Base-by-base conservation (phyloP, 2,888 invertebrate genomes). In the Conomelus anceps region DNA sequence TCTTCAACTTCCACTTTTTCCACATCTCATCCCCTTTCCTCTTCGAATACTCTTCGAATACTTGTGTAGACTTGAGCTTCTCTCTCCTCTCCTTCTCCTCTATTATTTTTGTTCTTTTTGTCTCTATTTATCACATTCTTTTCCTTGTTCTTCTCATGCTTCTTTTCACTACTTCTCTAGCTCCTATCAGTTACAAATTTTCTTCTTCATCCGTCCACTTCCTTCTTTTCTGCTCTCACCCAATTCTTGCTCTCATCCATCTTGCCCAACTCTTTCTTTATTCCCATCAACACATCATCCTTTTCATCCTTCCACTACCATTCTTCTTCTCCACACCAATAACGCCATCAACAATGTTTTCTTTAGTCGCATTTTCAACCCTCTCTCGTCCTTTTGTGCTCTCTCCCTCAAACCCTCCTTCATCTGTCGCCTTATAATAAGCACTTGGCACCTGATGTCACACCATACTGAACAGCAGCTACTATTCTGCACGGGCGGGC, bases 21-120 rank as follows among this genome's bases (percentile, higher is more conserved):
- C 85, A 22, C 29, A 84, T 88, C 34, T 86, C 89, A 89, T 88
- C 88, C 88, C 90, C 90, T 89, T 87, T 84, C 90, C 86, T 86
- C 89, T 41, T 88, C 89, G 6, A 17, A 7, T 29, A 3, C 24
- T 22, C 3, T n/a, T 23, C 89, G 6, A 22, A 13, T 34, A 87
- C 22, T 22, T 22, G 9, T 1, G n/a, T 13, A 22, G 22, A 22
- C 13, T 23, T 23, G 29, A n/a, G 29, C 22, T 24, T 89, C 63
- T 41, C 41, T 20, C 20, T 20, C 20, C 20, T 86, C 86, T 0
- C 86, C 23, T 22, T 0, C 86, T 86, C 86, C 23, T 22, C 22
- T 20, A n/a, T n/a, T n/a, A n/a, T n/a, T n/a, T n/a, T n/a, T n/a
- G n/a, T n/a, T n/a, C n/a, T n/a, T n/a, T n/a, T n/a, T n/a, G n/a